Evolutionary conservation across 2,888 invertebrate species (phyloP).

Genomic region (Pachycephus smyrnensis): DNA sequence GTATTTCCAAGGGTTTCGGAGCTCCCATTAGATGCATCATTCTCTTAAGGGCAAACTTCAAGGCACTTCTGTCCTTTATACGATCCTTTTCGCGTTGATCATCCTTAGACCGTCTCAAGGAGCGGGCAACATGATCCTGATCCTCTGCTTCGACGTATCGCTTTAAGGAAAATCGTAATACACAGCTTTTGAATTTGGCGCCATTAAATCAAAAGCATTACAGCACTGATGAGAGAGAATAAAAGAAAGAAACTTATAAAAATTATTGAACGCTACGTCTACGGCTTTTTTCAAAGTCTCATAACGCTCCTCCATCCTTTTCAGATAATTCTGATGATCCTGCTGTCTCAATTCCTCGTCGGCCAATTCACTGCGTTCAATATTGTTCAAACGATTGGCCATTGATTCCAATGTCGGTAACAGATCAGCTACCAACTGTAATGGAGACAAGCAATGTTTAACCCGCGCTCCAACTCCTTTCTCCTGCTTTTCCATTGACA

Average conservation of each 20-base stretch:
- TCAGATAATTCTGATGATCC: neutral
- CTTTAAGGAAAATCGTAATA: conserved; percentile 13
- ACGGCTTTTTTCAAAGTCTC: conserved; percentile 22
- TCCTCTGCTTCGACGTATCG: conserved; percentile 21
- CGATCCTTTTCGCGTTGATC: conserved; percentile 29
- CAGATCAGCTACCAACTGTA: conserved; percentile 15
- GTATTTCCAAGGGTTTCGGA: conserved; percentile 1
- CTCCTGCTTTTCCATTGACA: neutral
- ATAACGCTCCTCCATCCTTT: conserved; percentile 28
- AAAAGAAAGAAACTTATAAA: neutral
- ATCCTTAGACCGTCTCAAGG: conserved; percentile 17
- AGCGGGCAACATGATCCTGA: conserved; percentile 21
- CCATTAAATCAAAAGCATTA: neutral
- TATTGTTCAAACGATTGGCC: neutral
- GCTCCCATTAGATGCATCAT: conserved; percentile 37
- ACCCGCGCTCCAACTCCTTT: neutral
- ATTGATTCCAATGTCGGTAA: conserved; percentile 29
- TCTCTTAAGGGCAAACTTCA: conserved; percentile 39
- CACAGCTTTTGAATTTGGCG: neutral
- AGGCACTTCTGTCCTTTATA: conserved; percentile 38
- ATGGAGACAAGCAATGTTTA: neutral
- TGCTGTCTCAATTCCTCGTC: conserved; percentile 2
- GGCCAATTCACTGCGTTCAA: neutral
- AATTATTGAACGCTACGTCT: conserved; percentile 25
- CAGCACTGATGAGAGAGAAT: neutral